Evolutionary conservation across 2,797 vertebrate genomes (phyloP).

Genomic region (Xenopus petersii): DNA sequence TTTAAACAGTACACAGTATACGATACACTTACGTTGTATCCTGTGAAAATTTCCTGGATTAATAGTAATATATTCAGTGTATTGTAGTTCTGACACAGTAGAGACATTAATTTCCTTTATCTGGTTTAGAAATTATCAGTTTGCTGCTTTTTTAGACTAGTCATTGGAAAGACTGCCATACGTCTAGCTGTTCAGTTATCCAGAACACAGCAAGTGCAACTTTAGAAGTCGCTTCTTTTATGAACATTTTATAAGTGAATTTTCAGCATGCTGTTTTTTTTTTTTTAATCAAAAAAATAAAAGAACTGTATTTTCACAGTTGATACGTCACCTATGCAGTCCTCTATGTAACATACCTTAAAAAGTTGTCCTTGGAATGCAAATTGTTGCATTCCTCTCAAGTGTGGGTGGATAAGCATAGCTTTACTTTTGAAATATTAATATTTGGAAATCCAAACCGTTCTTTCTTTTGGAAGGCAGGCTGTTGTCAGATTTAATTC

Average conservation of each 20-base stretch:
- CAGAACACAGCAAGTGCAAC: not conserved
- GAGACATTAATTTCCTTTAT: constrained; percentile 9
- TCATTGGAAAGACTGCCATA: constrained; percentile 4
- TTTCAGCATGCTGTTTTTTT: constrained; percentile 38
- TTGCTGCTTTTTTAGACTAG: not conserved
- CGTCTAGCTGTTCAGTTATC: not conserved
- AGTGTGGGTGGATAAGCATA: constrained; percentile 58
- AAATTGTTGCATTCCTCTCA: constrained; percentile 65
- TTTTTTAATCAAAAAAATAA: constrained; percentile 56
- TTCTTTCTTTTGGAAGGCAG: constrained; percentile 62
- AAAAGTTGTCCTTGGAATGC: constrained; percentile 56
- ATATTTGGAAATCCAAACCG: constrained; percentile 69
- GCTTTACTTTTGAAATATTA: constrained; percentile 61
- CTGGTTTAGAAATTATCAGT: constrained; percentile 19
- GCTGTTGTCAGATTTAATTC: constrained; percentile 68
- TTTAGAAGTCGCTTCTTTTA: constrained; percentile 3
- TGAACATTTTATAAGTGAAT: constrained; percentile 2
- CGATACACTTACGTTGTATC: too few species aligned
- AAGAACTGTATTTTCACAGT: constrained; percentile 49
- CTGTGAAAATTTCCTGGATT: too few species aligned
- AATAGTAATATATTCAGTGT: too few species aligned
- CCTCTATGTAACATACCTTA: constrained; percentile 55
- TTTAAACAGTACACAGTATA: too few species aligned
- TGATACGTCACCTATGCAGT: constrained; percentile 58
- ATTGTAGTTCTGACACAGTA: too few species aligned